phyloP scores from a whole-genome alignment of 1,140 invertebrate genomes.

The Lethocerus indicus region DNA sequence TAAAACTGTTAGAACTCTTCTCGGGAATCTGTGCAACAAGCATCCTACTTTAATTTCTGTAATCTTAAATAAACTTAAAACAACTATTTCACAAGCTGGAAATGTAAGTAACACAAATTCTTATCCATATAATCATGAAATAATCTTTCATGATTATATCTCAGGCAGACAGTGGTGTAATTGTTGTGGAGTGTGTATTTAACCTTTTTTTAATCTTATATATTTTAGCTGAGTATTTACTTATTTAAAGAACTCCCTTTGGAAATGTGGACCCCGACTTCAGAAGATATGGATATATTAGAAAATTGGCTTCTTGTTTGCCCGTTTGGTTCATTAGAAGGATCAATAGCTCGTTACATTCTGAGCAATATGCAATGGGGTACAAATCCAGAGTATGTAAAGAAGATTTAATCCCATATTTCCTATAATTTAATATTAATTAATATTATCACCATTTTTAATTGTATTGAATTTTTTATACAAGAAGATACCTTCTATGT shows the following conservation, averaged over 20 bases:
- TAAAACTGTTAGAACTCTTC: conserved; percentile 51
- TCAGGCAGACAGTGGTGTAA: too few species aligned
- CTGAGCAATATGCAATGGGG: conserved; percentile 59
- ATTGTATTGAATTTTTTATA: too few species aligned
- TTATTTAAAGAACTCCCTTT: conserved; percentile 58
- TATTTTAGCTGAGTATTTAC: conserved; percentile 36
- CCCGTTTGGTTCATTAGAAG: conserved; percentile 38
- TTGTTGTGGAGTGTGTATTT: too few species aligned
- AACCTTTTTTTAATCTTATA: background rate
- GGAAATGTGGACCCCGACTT: conserved; percentile 44
- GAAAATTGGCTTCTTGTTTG: conserved; percentile 46
- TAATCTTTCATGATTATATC: too few species aligned
- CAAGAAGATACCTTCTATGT: too few species aligned
- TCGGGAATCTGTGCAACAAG: conserved; percentile 48
- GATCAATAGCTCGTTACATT: conserved; percentile 47
- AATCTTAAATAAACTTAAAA: conserved; percentile 40
- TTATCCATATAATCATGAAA: conserved; percentile 7
- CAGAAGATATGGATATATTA: conserved; percentile 47
- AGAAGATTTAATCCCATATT: too few species aligned
- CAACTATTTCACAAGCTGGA: conserved; percentile 43
- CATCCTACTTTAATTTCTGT: conserved; percentile 53
- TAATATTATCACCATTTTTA: too few species aligned
- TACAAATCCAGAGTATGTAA: conserved; percentile 24
- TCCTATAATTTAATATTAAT: too few species aligned
- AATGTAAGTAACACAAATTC: conserved; percentile 27